Evolutionary conservation across 1,140 invertebrate species (phyloP).

Genomic region (Tribolium madens): DNA sequence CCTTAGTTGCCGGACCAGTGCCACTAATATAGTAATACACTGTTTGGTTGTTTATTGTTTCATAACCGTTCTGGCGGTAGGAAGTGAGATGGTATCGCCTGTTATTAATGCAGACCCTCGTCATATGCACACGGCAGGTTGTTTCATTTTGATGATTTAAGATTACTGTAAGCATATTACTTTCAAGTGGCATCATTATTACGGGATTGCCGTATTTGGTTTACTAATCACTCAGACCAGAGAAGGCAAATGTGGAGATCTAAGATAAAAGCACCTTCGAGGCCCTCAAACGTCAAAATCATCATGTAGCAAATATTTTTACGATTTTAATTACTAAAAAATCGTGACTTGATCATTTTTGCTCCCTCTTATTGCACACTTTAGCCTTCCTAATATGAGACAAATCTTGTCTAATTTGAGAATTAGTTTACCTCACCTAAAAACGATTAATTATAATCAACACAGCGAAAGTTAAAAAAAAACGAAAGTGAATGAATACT

Average conservation of each 20-base stretch:
- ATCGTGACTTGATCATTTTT: too few relatives aligned
- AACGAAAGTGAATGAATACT: conserved; percentile 20
- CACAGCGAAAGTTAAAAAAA: conserved; percentile 25
- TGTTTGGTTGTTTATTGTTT: conserved; percentile 59
- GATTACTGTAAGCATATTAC: conserved; percentile 59
- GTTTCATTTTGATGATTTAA: conserved; percentile 63
- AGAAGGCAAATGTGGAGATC: conserved; percentile 10
- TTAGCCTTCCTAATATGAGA: conserved; percentile 12
- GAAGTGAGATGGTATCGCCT: conserved; percentile 60
- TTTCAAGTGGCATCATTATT: conserved; percentile 60
- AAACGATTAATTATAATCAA: conserved; percentile 30
- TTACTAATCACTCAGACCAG: conserved; percentile 50
- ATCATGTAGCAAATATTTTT: neutral
- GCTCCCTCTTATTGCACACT: neutral
- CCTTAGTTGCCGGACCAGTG: conserved; percentile 7
- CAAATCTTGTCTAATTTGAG: neutral
- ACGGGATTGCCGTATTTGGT: conserved; percentile 55
- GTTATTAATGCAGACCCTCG: conserved; percentile 62
- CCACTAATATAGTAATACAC: conserved; percentile 49
- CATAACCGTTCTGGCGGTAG: conserved; percentile 58
- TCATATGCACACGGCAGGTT: conserved; percentile 58
- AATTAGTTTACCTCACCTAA: conserved; percentile 1
- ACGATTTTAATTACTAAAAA: neutral
- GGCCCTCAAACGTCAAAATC: neutral
- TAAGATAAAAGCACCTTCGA: conserved; percentile 12